phyloP scores from a whole-genome alignment of 2,888 invertebrate genomes.

The Drosophila percnosoma region DNA sequence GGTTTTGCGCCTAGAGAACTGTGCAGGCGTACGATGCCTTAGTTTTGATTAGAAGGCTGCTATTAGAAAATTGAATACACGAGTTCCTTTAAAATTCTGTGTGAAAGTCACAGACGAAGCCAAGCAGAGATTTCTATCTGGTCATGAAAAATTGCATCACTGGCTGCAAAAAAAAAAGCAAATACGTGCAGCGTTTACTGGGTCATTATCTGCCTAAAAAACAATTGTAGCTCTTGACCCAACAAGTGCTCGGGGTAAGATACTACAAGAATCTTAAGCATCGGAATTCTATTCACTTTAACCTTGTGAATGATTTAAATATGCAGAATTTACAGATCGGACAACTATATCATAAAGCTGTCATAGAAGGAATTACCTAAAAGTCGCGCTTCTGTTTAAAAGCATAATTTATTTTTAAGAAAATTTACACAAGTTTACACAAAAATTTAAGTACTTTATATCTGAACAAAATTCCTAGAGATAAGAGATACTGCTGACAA shows the following conservation, averaged over 20 bases:
- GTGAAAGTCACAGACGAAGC: constrained; percentile 45
- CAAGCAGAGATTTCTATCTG: constrained; percentile 56
- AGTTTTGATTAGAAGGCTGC: constrained; percentile 74
- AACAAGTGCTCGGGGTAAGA: constrained; percentile 18
- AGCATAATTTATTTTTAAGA: neutral
- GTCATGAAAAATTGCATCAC: constrained; percentile 46
- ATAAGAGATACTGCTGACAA: neutral
- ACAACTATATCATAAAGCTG: neutral
- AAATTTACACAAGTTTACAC: no score
- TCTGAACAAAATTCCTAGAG: no score
- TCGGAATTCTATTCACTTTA: no score
- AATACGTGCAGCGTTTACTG: constrained; percentile 45
- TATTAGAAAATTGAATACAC: constrained; percentile 77
- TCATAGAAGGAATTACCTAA: neutral
- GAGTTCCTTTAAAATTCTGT: constrained; percentile 34
- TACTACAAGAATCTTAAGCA: neutral
- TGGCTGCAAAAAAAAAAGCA: constrained; percentile 7
- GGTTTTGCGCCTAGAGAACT: constrained; percentile 74
- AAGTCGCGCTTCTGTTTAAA: neutral
- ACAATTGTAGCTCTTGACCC: constrained; percentile 10
- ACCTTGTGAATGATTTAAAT: neutral
- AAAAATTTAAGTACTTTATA: neutral
- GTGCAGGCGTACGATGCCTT: constrained; percentile 62
- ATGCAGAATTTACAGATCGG: neutral
- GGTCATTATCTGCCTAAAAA: constrained; percentile 46